Evolutionary conservation across 2,888 invertebrate species (phyloP).

Genomic region (Calameuta pallipes): DNA sequence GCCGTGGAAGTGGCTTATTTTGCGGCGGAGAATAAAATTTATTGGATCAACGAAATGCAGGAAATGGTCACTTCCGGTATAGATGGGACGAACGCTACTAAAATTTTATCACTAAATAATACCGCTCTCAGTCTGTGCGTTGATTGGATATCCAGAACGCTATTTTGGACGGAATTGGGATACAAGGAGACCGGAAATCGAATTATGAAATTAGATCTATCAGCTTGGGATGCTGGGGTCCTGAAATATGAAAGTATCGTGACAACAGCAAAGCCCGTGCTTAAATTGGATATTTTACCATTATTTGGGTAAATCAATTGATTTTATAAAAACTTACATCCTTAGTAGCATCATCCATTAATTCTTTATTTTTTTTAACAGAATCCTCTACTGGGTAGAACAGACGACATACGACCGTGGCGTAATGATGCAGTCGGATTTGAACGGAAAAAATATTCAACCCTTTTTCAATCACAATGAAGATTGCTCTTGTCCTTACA

Average conservation of each 20-base stretch:
- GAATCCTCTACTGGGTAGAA: slow-evolving; percentile 83
- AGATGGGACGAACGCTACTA: slow-evolving; percentile 69
- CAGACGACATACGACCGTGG: slow-evolving; percentile 71
- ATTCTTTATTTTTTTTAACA: slow-evolving; percentile 49
- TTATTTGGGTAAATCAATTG: slow-evolving; percentile 72
- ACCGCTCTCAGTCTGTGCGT: slow-evolving; percentile 77
- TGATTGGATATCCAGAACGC: slow-evolving; percentile 88
- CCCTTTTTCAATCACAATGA: slow-evolving; percentile 70
- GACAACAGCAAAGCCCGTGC: slow-evolving; percentile 70
- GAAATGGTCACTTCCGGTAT: slow-evolving; percentile 75
- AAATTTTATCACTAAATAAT: slow-evolving; percentile 71
- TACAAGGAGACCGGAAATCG: slow-evolving; percentile 67
- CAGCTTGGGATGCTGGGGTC: slow-evolving; percentile 66
- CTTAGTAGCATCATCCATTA: neutral
- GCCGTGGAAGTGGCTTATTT: slow-evolving; percentile 78
- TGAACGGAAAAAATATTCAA: slow-evolving; percentile 70
- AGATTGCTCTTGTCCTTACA: slow-evolving; percentile 76
- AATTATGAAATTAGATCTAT: slow-evolving; percentile 76
- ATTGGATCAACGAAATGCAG: slow-evolving; percentile 85
- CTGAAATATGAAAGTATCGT: slow-evolving; percentile 69
- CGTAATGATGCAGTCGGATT: slow-evolving; percentile 73
- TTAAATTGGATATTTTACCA: slow-evolving; percentile 80
- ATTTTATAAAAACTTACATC: neutral
- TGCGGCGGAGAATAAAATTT: slow-evolving; percentile 78
- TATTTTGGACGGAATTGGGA: slow-evolving; percentile 84